Evolutionary conservation across 2,113 vertebrate species (phyloP).

Genomic region (Lamprologus lemairii): DNA sequence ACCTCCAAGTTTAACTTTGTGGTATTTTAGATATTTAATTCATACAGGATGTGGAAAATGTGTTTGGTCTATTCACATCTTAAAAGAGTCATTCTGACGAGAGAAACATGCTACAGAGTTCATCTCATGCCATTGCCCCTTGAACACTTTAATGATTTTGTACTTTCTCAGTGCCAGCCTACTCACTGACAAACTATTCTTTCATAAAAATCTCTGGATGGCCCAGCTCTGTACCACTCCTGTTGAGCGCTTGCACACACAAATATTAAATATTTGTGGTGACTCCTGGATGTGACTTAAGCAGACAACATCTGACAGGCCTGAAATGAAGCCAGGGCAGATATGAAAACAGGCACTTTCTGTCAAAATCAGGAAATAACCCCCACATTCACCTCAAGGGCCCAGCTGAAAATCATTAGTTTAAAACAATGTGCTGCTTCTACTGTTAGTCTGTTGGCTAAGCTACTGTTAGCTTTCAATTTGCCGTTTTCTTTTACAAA

Average conservation of each 20-base stretch:
- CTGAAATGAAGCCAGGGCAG: slow-evolving; percentile 78
- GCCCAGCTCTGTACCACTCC: slow-evolving; percentile 1
- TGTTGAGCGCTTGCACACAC: slow-evolving; percentile 11
- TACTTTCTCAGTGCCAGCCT: background rate
- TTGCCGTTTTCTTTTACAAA: background rate
- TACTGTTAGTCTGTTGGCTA: slow-evolving; percentile 73
- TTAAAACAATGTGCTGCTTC: slow-evolving; percentile 85
- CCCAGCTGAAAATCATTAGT: slow-evolving; percentile 94
- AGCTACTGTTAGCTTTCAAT: background rate
- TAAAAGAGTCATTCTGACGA: slow-evolving; percentile 36
- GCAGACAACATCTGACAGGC: slow-evolving; percentile 78
- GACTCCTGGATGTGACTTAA: slow-evolving; percentile 73
- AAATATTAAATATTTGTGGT: slow-evolving; percentile 58
- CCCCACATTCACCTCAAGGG: slow-evolving; percentile 68
- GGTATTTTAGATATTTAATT: slow-evolving; percentile 62
- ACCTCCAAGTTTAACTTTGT: slow-evolving; percentile 39
- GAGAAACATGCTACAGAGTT: slow-evolving; percentile 16
- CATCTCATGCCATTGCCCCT: slow-evolving; percentile 53
- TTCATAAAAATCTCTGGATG: slow-evolving; percentile 50
- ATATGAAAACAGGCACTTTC: slow-evolving; percentile 85
- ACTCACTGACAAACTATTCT: slow-evolving; percentile 58
- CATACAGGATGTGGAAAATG: slow-evolving; percentile 53
- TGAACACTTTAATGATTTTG: slow-evolving; percentile 38
- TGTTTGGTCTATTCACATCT: slow-evolving; percentile 28
- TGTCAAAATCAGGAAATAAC: slow-evolving; percentile 85